These are phyloP conservation scores for Crotalus horridus DNA, from an alignment of 2,113 vertebrate genomes.

Conservation along the genomic window DNA sequence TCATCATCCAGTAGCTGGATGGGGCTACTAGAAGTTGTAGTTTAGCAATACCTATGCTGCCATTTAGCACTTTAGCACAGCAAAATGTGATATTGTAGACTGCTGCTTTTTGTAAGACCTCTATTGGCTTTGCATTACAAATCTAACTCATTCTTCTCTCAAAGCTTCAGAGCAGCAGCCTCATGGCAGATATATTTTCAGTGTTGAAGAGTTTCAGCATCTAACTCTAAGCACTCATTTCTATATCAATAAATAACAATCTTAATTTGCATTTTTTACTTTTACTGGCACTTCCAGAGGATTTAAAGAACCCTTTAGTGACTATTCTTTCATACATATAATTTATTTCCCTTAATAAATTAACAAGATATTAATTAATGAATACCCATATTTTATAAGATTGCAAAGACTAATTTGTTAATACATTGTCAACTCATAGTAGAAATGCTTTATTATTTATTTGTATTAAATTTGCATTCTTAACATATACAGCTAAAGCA, in stretches of 20 bases:
- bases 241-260: background rate
- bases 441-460: background rate
- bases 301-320: background rate
- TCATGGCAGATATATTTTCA: background rate
- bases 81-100: background rate
- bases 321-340: background rate
- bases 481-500: background rate
- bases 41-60: background rate
- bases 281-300: background rate
- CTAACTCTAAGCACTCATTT: background rate
- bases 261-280: background rate
- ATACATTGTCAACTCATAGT: background rate
- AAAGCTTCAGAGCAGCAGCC: background rate
- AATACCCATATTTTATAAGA: background rate
- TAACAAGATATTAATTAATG: background rate
- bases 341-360: background rate
- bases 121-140: background rate
- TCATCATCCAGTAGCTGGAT: background rate
- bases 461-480: background rate
- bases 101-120: background rate
- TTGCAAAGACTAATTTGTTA: background rate
- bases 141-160: background rate
- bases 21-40: background rate
- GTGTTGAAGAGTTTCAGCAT: too few relatives aligned
- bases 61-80: background rate